Percentiles rank a stretch among this genome's conserved stretches.
Evolutionary conservation across 92 coral and sea anemone genomes (phyloP).

Genomic region (Actinostola sp.): DNA sequence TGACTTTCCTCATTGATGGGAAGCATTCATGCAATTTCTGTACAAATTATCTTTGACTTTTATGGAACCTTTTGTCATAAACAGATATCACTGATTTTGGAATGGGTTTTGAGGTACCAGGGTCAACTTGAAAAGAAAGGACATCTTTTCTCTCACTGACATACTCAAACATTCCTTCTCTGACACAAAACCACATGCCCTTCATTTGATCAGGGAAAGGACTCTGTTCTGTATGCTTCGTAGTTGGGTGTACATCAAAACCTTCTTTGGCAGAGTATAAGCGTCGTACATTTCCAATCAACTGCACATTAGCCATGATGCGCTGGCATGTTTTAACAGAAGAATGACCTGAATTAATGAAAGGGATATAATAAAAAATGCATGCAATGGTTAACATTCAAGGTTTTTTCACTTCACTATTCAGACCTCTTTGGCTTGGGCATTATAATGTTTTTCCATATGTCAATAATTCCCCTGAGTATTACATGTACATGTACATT

Average conservation of each 20-base stretch:
- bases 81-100: constrained; percentile 22
- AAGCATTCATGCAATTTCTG: constrained; percentile 46
- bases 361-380: too few relatives aligned
- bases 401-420: too few relatives aligned
- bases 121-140: not conserved
- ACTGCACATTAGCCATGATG: constrained; percentile 33
- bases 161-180: constrained; percentile 11
- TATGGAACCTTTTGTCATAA: constrained; percentile 38
- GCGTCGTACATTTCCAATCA: constrained; percentile 5
- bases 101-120: constrained; percentile 27
- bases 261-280: not conserved
- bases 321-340: constrained; percentile 19
- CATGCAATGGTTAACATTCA: too few relatives aligned
- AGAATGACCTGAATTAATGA: constrained; percentile 5
- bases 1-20: constrained; percentile 30
- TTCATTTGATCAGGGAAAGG: constrained; percentile 52
- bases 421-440: too few relatives aligned
- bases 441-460: too few relatives aligned
- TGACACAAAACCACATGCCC: constrained; percentile 48
- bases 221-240: constrained; percentile 37
- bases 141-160: constrained; percentile 12
- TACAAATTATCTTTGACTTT: constrained; percentile 44
- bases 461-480: too few relatives aligned
- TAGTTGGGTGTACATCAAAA: constrained; percentile 42
- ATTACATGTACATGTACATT: too few relatives aligned